phyloP scores from a whole-genome alignment of 2,888 invertebrate species.

The Cremastinae sp. region DNA sequence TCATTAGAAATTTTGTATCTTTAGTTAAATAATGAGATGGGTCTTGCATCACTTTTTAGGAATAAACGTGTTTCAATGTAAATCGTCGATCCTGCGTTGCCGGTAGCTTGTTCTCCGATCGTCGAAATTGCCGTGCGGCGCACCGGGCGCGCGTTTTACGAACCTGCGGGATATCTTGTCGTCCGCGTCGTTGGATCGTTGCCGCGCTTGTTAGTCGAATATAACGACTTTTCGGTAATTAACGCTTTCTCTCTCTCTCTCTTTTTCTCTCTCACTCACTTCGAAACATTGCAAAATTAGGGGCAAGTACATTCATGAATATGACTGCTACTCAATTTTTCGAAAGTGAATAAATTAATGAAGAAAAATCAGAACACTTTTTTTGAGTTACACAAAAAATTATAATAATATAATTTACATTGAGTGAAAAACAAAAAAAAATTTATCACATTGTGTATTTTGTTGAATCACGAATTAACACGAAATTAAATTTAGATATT shows the following conservation, averaged over 20 bases:
- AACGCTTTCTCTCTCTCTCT: conserved; percentile 18
- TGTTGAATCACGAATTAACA: no score
- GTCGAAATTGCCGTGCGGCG: conserved; percentile 42
- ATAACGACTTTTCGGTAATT: conserved; percentile 65
- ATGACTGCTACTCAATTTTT: not conserved
- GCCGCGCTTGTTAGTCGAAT: conserved; percentile 65
- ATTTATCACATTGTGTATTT: no score
- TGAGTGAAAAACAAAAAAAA: no score
- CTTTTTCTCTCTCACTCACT: not conserved
- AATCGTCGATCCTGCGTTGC: conserved; percentile 55
- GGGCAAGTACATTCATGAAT: not conserved
- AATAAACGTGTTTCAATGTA: conserved; percentile 55
- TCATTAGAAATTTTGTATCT: conserved; percentile 15
- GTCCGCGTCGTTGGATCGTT: conserved; percentile 38
- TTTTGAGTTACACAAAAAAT: no score
- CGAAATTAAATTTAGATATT: not conserved
- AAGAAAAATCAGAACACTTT: not conserved
- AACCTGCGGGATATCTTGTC: conserved; percentile 38
- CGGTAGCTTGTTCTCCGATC: conserved; percentile 45
- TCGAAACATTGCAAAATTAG: not conserved
- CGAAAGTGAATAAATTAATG: not conserved
- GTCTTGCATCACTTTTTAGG: conserved; percentile 34
- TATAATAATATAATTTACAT: no score
- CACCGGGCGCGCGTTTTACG: conserved; percentile 16
- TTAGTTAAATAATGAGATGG: not conserved